A percentile compares a stretch with the other conserved stretches of the same genome.
phyloP scores from a whole-genome alignment of 2,113 vertebrate genomes.

The Mesoclemmys tuberculata region DNA sequence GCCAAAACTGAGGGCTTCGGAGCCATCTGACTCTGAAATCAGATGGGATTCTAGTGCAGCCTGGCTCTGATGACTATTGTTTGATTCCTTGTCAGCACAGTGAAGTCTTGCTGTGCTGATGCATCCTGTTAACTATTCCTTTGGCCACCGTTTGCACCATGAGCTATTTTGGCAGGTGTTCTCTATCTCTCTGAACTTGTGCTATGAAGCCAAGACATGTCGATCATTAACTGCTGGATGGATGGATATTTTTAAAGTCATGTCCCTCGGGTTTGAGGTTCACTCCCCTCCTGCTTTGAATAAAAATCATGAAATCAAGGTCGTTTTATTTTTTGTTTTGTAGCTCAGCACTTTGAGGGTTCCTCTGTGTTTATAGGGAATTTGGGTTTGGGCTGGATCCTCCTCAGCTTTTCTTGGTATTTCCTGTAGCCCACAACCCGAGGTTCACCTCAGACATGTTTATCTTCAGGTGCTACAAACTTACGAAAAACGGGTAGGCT shows the following conservation, averaged over 20 bases:
- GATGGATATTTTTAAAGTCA: neutral
- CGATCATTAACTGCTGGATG: neutral
- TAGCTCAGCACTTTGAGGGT: rapidly evolving
- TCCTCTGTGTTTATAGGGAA: neutral
- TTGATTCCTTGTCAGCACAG: rapidly evolving
- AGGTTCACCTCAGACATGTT: neutral
- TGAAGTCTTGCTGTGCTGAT: neutral
- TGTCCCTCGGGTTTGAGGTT: neutral
- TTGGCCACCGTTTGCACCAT: neutral
- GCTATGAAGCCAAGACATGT: neutral
- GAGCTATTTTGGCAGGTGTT: neutral
- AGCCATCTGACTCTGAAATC: neutral
- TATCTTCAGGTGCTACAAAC: neutral
- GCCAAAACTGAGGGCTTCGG: neutral
- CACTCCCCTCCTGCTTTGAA: rapidly evolving
- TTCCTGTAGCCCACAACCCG: neutral
- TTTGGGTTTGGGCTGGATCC: neutral
- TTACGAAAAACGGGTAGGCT: neutral
- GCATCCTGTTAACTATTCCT: neutral
- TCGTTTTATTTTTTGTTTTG: too few relatives aligned
- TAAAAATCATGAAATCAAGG: neutral
- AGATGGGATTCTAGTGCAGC: neutral
- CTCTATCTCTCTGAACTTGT: neutral
- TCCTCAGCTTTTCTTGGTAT: neutral
- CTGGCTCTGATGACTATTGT: neutral